These are phyloP conservation scores for Conopomorpha cramerella DNA, from an alignment of 1,140 invertebrate genomes.

Conservation along the genomic window DNA sequence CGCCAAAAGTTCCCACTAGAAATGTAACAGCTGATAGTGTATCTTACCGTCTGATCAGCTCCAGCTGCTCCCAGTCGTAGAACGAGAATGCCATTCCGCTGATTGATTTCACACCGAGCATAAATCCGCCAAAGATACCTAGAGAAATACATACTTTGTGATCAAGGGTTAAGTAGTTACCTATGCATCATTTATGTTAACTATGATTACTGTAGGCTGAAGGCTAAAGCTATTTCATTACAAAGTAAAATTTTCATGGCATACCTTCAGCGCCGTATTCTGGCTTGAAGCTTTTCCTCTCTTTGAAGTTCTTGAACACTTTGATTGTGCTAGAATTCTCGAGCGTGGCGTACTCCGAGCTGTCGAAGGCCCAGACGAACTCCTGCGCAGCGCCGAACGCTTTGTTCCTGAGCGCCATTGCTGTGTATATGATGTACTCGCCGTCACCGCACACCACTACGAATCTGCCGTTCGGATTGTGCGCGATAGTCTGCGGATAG, in stretches of 20 bases:
- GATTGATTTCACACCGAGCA: conserved; percentile 93
- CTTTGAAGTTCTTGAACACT: conserved; percentile 98
- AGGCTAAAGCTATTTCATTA: no score
- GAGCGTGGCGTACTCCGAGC: conserved; percentile 91
- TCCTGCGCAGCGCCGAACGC: conserved; percentile 98
- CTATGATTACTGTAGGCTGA: no score
- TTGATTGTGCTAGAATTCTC: conserved; percentile 90
- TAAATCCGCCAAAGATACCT: conserved; percentile 94
- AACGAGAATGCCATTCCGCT: conserved; percentile 93
- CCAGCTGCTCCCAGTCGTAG: conserved; percentile 96
- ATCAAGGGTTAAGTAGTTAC: conserved; percentile 3
- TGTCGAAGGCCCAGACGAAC: conserved; percentile 98
- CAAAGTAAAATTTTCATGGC: no score
- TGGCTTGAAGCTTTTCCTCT: conserved; percentile 92
- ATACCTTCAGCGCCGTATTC: conserved; percentile 94
- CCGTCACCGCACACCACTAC: conserved; percentile 99
- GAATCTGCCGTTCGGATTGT: conserved; percentile 98
- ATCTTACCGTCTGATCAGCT: conserved; percentile 78
- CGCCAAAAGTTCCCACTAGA: no score
- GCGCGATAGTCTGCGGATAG: conserved; percentile 97
- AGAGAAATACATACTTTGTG: conserved; percentile 5
- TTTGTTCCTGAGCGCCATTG: conserved; percentile 98
- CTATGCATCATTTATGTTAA: no score
- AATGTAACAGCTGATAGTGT: neutral
- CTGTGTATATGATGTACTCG: conserved; percentile 99